Base-by-base conservation (phyloP, 1,140 invertebrate species). In the Drosophila trapezifrons region DNA sequence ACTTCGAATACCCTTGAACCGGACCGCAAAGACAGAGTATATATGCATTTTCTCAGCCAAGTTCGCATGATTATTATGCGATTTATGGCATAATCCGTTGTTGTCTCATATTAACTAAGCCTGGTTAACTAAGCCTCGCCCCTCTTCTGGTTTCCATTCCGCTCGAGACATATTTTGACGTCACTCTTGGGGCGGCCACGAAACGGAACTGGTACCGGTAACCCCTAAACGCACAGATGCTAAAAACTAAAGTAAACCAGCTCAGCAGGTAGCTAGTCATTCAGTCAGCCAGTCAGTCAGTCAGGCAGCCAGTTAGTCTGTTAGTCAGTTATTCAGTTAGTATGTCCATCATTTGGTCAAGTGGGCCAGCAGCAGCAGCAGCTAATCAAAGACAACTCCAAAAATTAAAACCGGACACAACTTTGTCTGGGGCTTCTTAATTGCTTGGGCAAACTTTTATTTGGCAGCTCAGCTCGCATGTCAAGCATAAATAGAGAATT, bases 121-220 rank as follows among this genome's bases (percentile, higher is more conserved):
- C 20, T 56, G 42, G 49, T 40, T 43, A 47, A 56, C 32, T 20
- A 4, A 32, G 35, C 64, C 65, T 38, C 52, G 27, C 27, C 43
- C 37, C 51, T 45, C 55, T 58, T 45, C 38, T 32, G 22, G 63
- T 49, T 70, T 70, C 38, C 18, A 49, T 35, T 42, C 29, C 29
- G 29, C 15, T 37, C 51, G 15, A 62, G 43, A 40, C 37, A 60
- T n/a, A n/a, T 40, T 69, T 80, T 81, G 82, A 86, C 78, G 82
- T 85, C 82, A 84, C 42, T 12, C 4, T 40, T 2, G 40, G 40
- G 40, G 17, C 32, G 38, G 42, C 43, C 49, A 57, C 67, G 49
- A 76, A 86, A 82, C 83, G 84, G 83, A 87, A 87, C 83, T 87
- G 66, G 67, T 80, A 77, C 42, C 62, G 59, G 22, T 57, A 75